Percentiles rank a stretch among this genome's conserved stretches.
Evolutionary conservation across 2,888 invertebrate species (phyloP).

Genomic region (Napeogenes inachia): DNA sequence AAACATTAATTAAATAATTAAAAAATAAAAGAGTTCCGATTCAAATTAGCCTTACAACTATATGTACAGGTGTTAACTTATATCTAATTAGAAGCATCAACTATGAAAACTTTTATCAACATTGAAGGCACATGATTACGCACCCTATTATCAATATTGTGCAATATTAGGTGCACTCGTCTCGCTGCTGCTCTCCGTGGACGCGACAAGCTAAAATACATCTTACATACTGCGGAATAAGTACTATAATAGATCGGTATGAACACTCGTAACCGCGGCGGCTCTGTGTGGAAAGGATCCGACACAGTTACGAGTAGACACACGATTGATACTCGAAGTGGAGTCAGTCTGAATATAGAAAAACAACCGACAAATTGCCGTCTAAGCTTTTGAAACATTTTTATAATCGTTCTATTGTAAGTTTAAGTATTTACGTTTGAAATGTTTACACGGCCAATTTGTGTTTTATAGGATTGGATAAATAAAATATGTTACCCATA

Average conservation of each 20-base stretch:
- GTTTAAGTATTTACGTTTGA: slow-evolving; percentile 1
- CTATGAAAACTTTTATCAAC: slow-evolving; percentile 73
- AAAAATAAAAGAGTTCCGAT: slow-evolving; percentile 70
- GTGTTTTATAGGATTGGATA: slow-evolving; percentile 21
- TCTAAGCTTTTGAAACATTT: slow-evolving; percentile 13
- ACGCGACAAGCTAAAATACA: slow-evolving; percentile 54
- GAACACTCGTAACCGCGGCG: slow-evolving; percentile 14
- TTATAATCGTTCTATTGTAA: not conserved
- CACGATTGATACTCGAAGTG: no score
- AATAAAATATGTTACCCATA: slow-evolving; percentile 39
- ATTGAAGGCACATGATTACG: slow-evolving; percentile 78
- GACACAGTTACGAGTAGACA: slow-evolving; percentile 33
- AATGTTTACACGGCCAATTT: slow-evolving; percentile 11
- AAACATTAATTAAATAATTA: slow-evolving; percentile 64
- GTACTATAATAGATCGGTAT: slow-evolving; percentile 33
- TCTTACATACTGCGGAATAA: slow-evolving; percentile 47
- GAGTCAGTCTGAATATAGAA: slow-evolving; percentile 48
- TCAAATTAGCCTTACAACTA: slow-evolving; percentile 60
- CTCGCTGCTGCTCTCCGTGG: slow-evolving; percentile 41
- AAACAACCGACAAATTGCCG: slow-evolving; percentile 19
- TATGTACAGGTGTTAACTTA: slow-evolving; percentile 73
- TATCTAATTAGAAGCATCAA: slow-evolving; percentile 73
- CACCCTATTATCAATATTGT: slow-evolving; percentile 68
- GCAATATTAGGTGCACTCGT: slow-evolving; percentile 58
- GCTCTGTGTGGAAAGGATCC: slow-evolving; percentile 14